Evolutionary conservation across 2,113 vertebrate genomes (phyloP), one percentile per base, ranked within the genome.

Genomic region (Grallaria varia): DNA sequence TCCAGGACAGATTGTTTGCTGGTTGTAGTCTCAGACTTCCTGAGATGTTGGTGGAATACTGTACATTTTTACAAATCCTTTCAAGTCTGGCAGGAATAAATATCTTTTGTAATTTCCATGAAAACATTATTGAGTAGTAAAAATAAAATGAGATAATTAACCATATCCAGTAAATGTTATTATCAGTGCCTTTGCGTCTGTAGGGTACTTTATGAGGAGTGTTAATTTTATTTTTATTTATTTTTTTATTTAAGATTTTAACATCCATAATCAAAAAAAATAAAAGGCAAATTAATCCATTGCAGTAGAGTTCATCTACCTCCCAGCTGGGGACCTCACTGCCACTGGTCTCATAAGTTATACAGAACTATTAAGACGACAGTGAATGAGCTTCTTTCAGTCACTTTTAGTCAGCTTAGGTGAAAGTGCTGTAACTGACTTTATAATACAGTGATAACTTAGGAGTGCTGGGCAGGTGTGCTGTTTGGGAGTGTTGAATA

Each of bases 71-170:
- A 69, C 56, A n/a, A 42, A 82, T 75, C 2, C 47, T 81, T 95
- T 76, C 47, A 59, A 31, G n/a, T 66, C n/a, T 66, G 33, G 66
- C 40, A 50, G 40, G 49, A 66, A 37, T 73, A 39, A 0, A 0
- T 79, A 35, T 27, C 9, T 50, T 71, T 69, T 64, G 31, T 73
- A 31, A 88, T 81, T 83, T 95, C 33, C 4, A 3, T 63, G 62
- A 66, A 82, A 92, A 84, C 19, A 39, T 52, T 72, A 40, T 14
- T 71, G 76, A 39, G 21, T 86, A 84, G n/a, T 75, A 78, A 94
- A 94, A 87, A 40, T 58, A 90, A 87, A 88, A 79, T 18, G 23
- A 74, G 44, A 71, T 67, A 86, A 92, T 88, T 88, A 93, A 30
- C 45, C 56, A 52, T 76, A 87, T 53, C 40, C 9, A 82, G 22